A percentile compares a stretch with the other conserved stretches of the same genome.
These are phyloP conservation scores for Nerophis lumbriciformis DNA, from an alignment of 2,113 vertebrate genomes.

Conservation along the genomic window DNA sequence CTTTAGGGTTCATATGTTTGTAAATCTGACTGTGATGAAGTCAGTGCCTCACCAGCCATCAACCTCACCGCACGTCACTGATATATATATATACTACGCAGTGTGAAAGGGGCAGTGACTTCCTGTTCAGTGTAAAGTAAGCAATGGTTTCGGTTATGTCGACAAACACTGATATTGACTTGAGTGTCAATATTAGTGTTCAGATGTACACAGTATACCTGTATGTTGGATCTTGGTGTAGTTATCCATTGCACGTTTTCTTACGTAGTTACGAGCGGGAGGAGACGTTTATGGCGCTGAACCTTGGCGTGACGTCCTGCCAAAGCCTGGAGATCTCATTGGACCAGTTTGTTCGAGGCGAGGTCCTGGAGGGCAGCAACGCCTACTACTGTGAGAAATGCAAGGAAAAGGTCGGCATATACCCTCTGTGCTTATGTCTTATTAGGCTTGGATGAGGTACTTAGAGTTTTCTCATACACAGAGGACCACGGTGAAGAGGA, in stretches of 20 bases:
- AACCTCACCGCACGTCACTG: too few relatives aligned
- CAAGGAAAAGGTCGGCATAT: slow-evolving; percentile 86
- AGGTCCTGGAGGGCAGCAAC: slow-evolving; percentile 97
- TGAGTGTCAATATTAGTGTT: too few relatives aligned
- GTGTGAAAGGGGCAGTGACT: too few relatives aligned
- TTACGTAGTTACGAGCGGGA: slow-evolving; percentile 89
- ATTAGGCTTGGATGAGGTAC: background rate
- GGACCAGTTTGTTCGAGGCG: slow-evolving; percentile 97
- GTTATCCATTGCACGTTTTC: background rate
- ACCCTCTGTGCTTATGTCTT: background rate
- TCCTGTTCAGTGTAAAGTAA: too few relatives aligned
- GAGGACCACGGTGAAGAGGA: slow-evolving; percentile 97
- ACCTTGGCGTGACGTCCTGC: slow-evolving; percentile 95
- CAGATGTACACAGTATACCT: too few relatives aligned
- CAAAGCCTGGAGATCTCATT: slow-evolving; percentile 97
- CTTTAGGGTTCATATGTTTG: too few relatives aligned
- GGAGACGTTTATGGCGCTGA: slow-evolving; percentile 97
- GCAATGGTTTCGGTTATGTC: rapidly evolving
- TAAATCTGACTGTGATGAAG: too few relatives aligned
- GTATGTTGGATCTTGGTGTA: background rate
- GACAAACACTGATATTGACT: too few relatives aligned
- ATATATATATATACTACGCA: too few relatives aligned
- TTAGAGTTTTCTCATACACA: slow-evolving; percentile 44
- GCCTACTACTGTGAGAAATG: slow-evolving; percentile 99
- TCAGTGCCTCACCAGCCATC: too few relatives aligned